Evolutionary conservation across 2,888 invertebrate genomes (phyloP).

Genomic region (Parasteatoda lunata): DNA sequence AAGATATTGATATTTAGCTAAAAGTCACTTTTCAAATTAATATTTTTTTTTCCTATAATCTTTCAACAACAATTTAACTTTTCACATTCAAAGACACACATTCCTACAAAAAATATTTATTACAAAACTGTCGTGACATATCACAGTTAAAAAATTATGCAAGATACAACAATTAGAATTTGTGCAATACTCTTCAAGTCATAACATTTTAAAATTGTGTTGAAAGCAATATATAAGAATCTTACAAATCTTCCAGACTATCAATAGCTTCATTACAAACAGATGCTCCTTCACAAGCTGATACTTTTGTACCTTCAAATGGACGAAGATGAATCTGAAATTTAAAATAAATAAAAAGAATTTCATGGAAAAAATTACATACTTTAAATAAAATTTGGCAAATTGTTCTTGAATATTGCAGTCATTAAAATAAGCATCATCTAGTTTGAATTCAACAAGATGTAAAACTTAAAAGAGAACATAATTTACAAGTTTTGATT

Average conservation of each 20-base stretch:
- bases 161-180: neutral
- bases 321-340: constrained; percentile 82
- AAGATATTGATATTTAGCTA: neutral
- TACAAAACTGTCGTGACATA: constrained; percentile 11
- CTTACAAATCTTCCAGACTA: neutral
- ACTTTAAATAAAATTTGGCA: too few species aligned
- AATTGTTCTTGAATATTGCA: too few species aligned
- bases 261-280: neutral
- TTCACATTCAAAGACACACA: neutral
- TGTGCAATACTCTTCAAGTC: neutral
- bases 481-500: too few species aligned
- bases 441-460: too few species aligned
- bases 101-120: constrained; percentile 21
- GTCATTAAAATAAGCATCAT: too few species aligned
- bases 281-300: constrained; percentile 53
- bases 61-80: neutral
- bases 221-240: neutral
- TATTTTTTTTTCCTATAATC: neutral
- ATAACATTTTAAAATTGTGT: constrained; percentile 8
- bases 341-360: neutral
- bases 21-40: neutral
- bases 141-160: constrained; percentile 48
- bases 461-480: too few species aligned
- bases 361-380: too few species aligned
- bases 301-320: constrained; percentile 79